These are phyloP conservation scores for Eudiplozoon nipponicum DNA, from an alignment of 2,888 invertebrate species.

Conservation along the genomic window DNA sequence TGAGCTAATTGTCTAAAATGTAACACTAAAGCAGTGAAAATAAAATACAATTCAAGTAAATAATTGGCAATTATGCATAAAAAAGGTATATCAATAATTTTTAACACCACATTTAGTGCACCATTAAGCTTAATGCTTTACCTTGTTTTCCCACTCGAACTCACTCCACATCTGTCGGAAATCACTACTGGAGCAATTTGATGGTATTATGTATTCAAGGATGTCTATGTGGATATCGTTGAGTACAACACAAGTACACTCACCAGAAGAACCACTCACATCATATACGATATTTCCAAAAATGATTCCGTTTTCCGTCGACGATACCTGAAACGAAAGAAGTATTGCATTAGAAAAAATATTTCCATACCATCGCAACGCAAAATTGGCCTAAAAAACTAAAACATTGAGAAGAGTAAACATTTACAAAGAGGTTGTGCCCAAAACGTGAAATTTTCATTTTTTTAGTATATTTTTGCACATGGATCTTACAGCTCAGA, in stretches of 20 bases:
- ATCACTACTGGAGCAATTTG: conserved; percentile 62
- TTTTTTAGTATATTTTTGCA: too few species aligned
- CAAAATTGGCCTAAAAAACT: too few species aligned
- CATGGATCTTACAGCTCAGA: too few species aligned
- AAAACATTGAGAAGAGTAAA: too few species aligned
- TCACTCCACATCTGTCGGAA: conserved; percentile 99
- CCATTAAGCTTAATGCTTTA: too few species aligned
- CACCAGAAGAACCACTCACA: conserved; percentile 57
- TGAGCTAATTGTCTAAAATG: too few species aligned
- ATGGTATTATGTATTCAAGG: conserved; percentile 58
- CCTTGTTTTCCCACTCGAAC: conserved; percentile 99
- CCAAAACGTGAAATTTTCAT: too few species aligned
- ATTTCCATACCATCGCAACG: too few species aligned
- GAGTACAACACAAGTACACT: conserved; percentile 76
- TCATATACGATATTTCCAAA: conserved; percentile 91
- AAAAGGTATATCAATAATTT: neutral
- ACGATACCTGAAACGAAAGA: conserved; percentile 57
- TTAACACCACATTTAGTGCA: neutral
- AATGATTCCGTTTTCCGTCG: conserved; percentile 94
- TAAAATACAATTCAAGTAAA: too few species aligned
- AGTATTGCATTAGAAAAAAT: too few species aligned
- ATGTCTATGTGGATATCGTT: conserved; percentile 98
- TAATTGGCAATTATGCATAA: neutral
- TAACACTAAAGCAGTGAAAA: too few species aligned
- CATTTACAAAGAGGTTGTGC: too few species aligned